Evolutionary conservation across 2,888 invertebrate species (phyloP).

Genomic region (Drepanosiphum platanoidis): DNA sequence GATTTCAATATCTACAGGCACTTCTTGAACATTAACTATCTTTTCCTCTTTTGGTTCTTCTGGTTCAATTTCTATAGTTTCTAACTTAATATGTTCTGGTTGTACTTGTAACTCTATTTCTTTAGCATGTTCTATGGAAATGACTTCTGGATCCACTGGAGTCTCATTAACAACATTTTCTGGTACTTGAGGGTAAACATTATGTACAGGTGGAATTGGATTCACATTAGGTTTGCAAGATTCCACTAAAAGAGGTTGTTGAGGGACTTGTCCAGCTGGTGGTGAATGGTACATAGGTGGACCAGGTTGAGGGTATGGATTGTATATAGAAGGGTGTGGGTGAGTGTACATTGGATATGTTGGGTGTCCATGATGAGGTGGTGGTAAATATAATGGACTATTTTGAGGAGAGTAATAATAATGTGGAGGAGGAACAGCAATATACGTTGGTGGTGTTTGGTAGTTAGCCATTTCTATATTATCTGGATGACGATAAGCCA

Average conservation of each 20-base stretch:
- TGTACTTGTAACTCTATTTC: constrained; percentile 22
- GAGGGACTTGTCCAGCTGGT: constrained; percentile 52
- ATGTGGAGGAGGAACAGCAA: constrained; percentile 57
- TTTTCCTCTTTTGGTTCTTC: constrained; percentile 14
- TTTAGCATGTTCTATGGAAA: constrained; percentile 36
- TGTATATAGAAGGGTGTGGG: constrained; percentile 55
- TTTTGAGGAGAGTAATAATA: constrained; percentile 60
- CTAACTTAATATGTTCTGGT: constrained; percentile 3
- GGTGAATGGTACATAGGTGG: constrained; percentile 57
- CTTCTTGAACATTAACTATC: constrained; percentile 6
- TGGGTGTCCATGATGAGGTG: constrained; percentile 56
- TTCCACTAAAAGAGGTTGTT: constrained; percentile 60
- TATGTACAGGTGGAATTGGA: constrained; percentile 50
- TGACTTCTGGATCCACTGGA: constrained; percentile 28
- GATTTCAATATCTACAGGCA: constrained; percentile 27
- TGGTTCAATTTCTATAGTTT: neutral
- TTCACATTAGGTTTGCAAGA: constrained; percentile 56
- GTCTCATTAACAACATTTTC: constrained; percentile 35
- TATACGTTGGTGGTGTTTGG: constrained; percentile 55
- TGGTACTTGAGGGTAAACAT: constrained; percentile 54
- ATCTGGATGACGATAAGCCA: constrained; percentile 54
- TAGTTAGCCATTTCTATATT: constrained; percentile 59
- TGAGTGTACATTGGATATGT: constrained; percentile 58
- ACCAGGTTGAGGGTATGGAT: constrained; percentile 56
- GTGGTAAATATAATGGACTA: constrained; percentile 55